Conservation (phyloP, 2,113 vertebrate species). For the Protobothrops flavoviridis region DNA sequence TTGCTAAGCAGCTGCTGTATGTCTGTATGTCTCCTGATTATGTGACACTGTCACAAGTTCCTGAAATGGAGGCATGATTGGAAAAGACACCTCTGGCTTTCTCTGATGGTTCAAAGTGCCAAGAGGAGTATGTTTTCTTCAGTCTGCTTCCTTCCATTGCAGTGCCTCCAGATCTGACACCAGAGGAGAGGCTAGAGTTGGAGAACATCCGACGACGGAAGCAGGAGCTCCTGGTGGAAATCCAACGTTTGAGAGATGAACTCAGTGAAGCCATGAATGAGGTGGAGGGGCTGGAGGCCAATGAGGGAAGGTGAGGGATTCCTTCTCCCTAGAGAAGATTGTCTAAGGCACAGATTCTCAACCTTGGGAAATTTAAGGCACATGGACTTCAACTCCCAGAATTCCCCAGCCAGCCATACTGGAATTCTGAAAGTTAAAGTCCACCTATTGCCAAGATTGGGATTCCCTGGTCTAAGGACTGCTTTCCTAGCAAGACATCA, state of each 20-base stretch:
- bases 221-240: slow-evolving; percentile 86
- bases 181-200: slow-evolving; percentile 88
- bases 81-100: not conserved
- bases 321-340: not conserved
- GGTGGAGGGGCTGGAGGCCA: slow-evolving; percentile 87
- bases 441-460: not conserved
- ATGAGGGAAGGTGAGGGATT: slow-evolving; percentile 85
- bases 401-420: not conserved
- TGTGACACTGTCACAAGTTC: not conserved
- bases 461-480: not conserved
- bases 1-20: not conserved
- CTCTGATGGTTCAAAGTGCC: not conserved
- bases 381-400: not conserved
- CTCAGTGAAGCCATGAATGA: slow-evolving; percentile 88
- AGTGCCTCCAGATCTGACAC: slow-evolving; percentile 89
- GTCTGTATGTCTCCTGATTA: not conserved
- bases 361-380: not conserved
- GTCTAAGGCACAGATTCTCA: not conserved
- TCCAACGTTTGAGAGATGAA: slow-evolving; percentile 87
- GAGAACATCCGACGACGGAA: slow-evolving; percentile 90
- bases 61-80: not conserved
- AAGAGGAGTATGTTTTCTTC: not conserved
- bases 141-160: not conserved
- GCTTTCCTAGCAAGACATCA: not conserved
- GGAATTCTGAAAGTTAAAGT: not conserved